Base-by-base conservation (phyloP, 2,113 vertebrate genomes). In the Mesitornis unicolor region DNA sequence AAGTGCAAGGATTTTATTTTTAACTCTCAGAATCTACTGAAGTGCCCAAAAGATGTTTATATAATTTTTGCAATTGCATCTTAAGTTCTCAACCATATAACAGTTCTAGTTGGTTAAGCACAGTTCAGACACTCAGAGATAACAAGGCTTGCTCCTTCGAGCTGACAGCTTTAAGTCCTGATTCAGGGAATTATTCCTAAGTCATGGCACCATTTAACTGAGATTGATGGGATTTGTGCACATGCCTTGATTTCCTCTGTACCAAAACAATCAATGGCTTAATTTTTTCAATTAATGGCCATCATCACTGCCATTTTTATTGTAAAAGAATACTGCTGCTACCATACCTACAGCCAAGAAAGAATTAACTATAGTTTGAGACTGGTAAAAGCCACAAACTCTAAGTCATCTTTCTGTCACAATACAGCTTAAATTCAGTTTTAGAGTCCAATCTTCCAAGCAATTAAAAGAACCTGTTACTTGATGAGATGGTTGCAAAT, bases 161-260 rank as follows among this genome's bases (percentile, higher is more conserved):
- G 42, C 26, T 93, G 68, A 78, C 68, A 91, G 19, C 20, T 21
- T 92, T 59, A 77, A 76, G 38, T 74, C n/a, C 42, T 59, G 38
- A 77, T 61, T 69, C 79, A 90, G 54, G 29, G 40, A 92, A 92
- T 90, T 90, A 83, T 68, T 79, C 73, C 47, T 67, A 95, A 92
- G 0, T 78, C 73, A 70, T 24, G 63, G 68, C 29, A 84, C 18
- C 50, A 67, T 77, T 64, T 77, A 92, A 92, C 29, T 59, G 70
- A 95, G 71, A 88, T 70, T 83, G 76, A 88, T 45, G 40, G 57
- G 45, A 93, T 65, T 77, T 85, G 10, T 54, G 29, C 45, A 60
- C 13, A 10, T 87, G 48, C 48, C 38, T 76, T 76, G 36, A 86
- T 74, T 93, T 95, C 28, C 31, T 61, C 69, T 70, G 13, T 45